These are phyloP conservation scores for Platichthys flesus DNA, from an alignment of 2,113 vertebrate species.

Conservation along the genomic window DNA sequence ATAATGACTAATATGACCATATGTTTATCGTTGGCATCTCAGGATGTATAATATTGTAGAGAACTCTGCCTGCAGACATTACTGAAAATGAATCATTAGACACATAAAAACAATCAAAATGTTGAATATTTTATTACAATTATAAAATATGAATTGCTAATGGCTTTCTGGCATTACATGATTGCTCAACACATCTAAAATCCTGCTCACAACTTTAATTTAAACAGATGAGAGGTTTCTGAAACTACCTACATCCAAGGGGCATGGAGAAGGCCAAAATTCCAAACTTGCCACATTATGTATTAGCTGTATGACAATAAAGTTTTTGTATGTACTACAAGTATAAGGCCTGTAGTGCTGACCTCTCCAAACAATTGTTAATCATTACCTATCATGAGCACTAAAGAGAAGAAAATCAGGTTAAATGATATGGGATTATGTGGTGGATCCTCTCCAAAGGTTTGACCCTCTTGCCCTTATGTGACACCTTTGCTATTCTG, in stretches of 20 bases:
- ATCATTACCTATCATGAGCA: not conserved
- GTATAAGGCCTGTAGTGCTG: not conserved
- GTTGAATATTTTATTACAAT: not conserved
- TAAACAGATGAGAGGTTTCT: not conserved
- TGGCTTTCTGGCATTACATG: not conserved
- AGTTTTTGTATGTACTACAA: too few relatives aligned
- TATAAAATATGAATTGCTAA: not conserved
- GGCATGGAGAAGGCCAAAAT: not conserved
- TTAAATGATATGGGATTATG: constrained; percentile 16
- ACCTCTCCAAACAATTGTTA: not conserved
- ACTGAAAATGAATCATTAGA: too few relatives aligned
- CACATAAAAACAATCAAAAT: not conserved
- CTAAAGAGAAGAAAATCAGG: constrained; percentile 6
- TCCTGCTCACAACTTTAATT: not conserved
- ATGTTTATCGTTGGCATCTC: too few relatives aligned
- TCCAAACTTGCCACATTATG: not conserved
- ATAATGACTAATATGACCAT: too few relatives aligned
- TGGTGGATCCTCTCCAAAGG: constrained; percentile 32
- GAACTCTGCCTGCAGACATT: too few relatives aligned
- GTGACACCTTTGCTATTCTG: constrained; percentile 52
- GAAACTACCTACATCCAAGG: not conserved
- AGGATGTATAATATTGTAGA: too few relatives aligned
- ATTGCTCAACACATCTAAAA: not conserved
- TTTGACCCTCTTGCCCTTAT: constrained; percentile 30
- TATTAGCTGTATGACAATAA: not conserved